Evolutionary conservation across 2,888 invertebrate genomes (phyloP).

Genomic region (Dinocampus coccinellae): DNA sequence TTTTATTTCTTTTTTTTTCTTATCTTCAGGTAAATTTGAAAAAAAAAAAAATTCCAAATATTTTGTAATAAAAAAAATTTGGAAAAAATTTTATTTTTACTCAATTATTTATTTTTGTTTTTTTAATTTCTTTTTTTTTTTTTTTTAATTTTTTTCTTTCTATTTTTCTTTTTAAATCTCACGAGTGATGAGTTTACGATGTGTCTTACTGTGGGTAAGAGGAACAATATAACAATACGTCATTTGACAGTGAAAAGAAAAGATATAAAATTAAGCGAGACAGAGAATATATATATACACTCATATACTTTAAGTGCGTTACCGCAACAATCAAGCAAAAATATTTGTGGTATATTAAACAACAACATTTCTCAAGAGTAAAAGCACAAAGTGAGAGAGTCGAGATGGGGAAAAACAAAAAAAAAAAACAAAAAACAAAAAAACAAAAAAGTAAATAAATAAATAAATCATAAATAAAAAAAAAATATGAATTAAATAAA

Average conservation of each 20-base stretch:
- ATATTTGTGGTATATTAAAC: conserved; percentile 9
- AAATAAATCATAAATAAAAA: too few relatives aligned
- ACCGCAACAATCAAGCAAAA: conserved; percentile 22
- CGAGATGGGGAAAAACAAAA: not conserved
- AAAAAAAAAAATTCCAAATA: too few relatives aligned
- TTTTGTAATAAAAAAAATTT: too few relatives aligned
- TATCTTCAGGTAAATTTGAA: too few relatives aligned
- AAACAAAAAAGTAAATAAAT: not conserved
- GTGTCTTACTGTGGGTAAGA: not conserved
- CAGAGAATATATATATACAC: not conserved
- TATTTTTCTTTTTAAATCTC: not conserved
- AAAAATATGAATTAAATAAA: too few relatives aligned
- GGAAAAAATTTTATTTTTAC: too few relatives aligned
- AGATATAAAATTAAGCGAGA: not conserved
- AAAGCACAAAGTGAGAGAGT: not conserved
- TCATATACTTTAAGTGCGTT: not conserved
- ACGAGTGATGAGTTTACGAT: conserved; percentile 6
- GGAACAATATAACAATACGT: not conserved
- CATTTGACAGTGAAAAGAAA: not conserved
- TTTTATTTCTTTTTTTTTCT: too few relatives aligned
- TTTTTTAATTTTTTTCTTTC: not conserved
- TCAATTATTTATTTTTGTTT: too few relatives aligned
- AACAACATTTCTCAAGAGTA: conserved; percentile 14
- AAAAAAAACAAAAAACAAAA: not conserved
- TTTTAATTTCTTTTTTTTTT: not conserved